Evolutionary conservation across 2,888 invertebrate species (phyloP), one percentile per base, ranked within the genome.

Genomic region (Pelosia muscerda): DNA sequence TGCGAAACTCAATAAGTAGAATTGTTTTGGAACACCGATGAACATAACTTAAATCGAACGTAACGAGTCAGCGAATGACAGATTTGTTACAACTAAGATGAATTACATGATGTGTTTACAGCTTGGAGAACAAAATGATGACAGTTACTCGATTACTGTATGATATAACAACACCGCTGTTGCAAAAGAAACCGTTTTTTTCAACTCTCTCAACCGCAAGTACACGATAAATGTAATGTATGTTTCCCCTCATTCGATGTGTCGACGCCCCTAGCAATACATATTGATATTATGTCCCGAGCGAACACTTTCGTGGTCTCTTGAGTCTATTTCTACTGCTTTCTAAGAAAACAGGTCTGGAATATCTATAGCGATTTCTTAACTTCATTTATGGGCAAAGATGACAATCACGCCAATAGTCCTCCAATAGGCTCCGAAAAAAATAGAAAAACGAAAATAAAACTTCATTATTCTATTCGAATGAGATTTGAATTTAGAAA

Each of bases 271-370:
- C 10, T n/a, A 60, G 42, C 42, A 26, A 67, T 10, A 64, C 54
- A 62, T 65, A 63, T 57, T 22, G 26, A 53, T 49, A 57, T 42
- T 26, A 59, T 38, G 62, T 71, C 67, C 26, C 65, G 31, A 57
- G 62, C 53, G 59, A 42, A 25, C 61, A 72, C 76, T 76, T 69
- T 81, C 77, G 58, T 76, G 74, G 69, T 74, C 71, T 70, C 79
- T 42, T 67, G 76, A 76, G 76, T 15, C 22, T 55, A 71, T 70
- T 71, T 70, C 66, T 58, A 62, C 58, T 19, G 57, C 79, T 79
- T 79, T 79, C 79, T 60, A 13, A 64, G 56, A 63, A 28, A 49
- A 59, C 23, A 57, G 19, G 15, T 31, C 53, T 63, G 54, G 63
- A 63, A 53, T 54, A 57, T 8, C 9, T 19, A 28, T 28, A 57